Base-by-base conservation (phyloP, 1,140 invertebrate species). In the Brachionus asplanchnoidis region DNA sequence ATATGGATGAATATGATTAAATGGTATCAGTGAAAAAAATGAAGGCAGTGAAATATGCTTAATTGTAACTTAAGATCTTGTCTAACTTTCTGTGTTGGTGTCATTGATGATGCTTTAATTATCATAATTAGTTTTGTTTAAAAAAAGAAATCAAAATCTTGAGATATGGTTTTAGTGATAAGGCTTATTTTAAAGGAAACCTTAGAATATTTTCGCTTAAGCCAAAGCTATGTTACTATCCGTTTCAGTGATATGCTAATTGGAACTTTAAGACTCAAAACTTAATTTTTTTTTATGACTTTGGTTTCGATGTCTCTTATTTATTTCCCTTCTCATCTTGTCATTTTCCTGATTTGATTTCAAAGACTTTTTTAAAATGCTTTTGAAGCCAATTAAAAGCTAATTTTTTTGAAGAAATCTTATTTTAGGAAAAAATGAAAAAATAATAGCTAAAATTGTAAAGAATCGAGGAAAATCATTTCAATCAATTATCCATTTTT, bases 161-260 rank as follows among this genome's bases (percentile, higher is more conserved):
- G n/a, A 68, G 60, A 66, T 66, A 66, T 68, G 14, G 32, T 28
- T 68, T 32, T 32, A 73, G 68, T 73, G 68, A 73, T 73, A 73
- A 73, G 68, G 68, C 36, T 20, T 73, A 60, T 60, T 60, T 60
- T 14, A 42, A n/a, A 73, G 32, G 68, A 73, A 73, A 73, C 32
- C 68, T 42, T 73, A 73, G 17, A 73, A 36, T 42, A n/a, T 42
- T 40, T 73, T 73, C 32, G 17, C 40, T 17, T 40, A 60, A 60
- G 53, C 53, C 53, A 60, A 60, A 60, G 32, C 36, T 42, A 17
- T 73, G 17, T 73, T 42, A 73, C 68, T 73, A 73, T 73, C 68
- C 68, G 40, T 73, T 73, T 73, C 68, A 42, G 40, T 73, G 68
- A 73, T 73, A 73, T 73, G 68, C 68, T 73, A 73, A 73, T 73